Percentiles rank a stretch among this genome's conserved stretches.
Evolutionary conservation across 2,888 invertebrate genomes (phyloP).

Genomic region (Tenthredo livida): DNA sequence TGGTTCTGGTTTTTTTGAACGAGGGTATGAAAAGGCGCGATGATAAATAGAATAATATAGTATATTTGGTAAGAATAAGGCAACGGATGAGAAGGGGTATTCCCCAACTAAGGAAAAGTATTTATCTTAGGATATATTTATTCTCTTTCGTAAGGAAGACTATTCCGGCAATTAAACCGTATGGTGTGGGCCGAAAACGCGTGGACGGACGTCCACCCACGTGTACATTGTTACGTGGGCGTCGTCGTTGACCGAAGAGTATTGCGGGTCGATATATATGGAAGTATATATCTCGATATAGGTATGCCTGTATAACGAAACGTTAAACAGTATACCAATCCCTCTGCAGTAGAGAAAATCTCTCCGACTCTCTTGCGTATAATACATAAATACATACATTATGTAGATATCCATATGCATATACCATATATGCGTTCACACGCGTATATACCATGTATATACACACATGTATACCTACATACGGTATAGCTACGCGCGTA

Average conservation of each 20-base stretch:
- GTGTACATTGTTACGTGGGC: slow-evolving; percentile 38
- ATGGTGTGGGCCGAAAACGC: slow-evolving; percentile 42
- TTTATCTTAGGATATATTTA: neutral
- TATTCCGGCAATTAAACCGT: slow-evolving; percentile 41
- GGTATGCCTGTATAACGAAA: slow-evolving; percentile 10
- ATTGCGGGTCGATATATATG: slow-evolving; percentile 16
- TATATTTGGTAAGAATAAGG: neutral
- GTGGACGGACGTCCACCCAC: slow-evolving; percentile 50
- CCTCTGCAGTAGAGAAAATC: neutral
- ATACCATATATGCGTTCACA: neutral
- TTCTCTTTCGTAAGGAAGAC: slow-evolving; percentile 38
- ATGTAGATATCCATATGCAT: slow-evolving; percentile 7
- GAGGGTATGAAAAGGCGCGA: no score
- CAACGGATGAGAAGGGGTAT: slow-evolving; percentile 20
- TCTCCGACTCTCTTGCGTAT: slow-evolving; percentile 2
- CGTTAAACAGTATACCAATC: neutral
- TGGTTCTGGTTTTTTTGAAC: no score
- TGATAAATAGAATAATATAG: no score
- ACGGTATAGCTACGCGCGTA: neutral
- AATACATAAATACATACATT: slow-evolving; percentile 10
- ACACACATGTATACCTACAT: neutral
- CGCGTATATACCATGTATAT: neutral
- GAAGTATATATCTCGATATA: slow-evolving; percentile 26
- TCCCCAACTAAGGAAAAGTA: slow-evolving; percentile 18
- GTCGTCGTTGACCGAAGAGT: slow-evolving; percentile 48